Conservation (phyloP, 1,140 invertebrate genomes). For the Temnothorax curvispinosus region DNA sequence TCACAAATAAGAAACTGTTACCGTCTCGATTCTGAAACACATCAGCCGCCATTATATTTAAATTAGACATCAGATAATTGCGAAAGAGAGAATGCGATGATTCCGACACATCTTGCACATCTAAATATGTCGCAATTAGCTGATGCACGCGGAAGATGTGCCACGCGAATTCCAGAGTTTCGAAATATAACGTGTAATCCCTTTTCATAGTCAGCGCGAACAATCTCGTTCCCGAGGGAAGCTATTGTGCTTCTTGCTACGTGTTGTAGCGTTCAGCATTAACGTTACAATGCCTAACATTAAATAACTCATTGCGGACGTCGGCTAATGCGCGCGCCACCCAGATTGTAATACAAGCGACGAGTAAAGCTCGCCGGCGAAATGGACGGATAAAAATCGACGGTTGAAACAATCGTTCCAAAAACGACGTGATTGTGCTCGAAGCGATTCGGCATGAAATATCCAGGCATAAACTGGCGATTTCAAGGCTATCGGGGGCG, state of each 20-base stretch:
- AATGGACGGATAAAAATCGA: constrained; percentile 32
- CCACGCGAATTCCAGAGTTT: constrained; percentile 61
- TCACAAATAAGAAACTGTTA: background rate
- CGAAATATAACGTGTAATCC: constrained; percentile 58
- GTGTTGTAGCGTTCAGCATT: constrained; percentile 28
- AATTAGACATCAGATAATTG: background rate
- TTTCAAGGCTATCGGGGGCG: constrained; percentile 50
- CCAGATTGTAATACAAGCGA: background rate
- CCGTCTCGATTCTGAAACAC: background rate
- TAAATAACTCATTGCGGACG: constrained; percentile 56
- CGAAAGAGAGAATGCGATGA: constrained; percentile 16
- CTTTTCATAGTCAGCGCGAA: constrained; percentile 62
- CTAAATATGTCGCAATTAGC: constrained; percentile 67
- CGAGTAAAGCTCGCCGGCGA: background rate
- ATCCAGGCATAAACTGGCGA: constrained; percentile 48
- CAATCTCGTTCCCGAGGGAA: constrained; percentile 37
- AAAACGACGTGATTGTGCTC: constrained; percentile 26
- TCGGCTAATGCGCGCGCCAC: constrained; percentile 30
- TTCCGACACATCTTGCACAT: constrained; percentile 32
- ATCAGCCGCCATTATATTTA: background rate
- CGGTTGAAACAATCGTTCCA: constrained; percentile 32
- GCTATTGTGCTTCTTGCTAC: constrained; percentile 34
- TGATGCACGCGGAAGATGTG: constrained; percentile 56
- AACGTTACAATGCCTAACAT: constrained; percentile 54
- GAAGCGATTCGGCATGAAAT: constrained; percentile 39